These are phyloP conservation scores for Eriocheir sinensis DNA, from an alignment of 1,140 invertebrate species.

Conservation along the genomic window DNA sequence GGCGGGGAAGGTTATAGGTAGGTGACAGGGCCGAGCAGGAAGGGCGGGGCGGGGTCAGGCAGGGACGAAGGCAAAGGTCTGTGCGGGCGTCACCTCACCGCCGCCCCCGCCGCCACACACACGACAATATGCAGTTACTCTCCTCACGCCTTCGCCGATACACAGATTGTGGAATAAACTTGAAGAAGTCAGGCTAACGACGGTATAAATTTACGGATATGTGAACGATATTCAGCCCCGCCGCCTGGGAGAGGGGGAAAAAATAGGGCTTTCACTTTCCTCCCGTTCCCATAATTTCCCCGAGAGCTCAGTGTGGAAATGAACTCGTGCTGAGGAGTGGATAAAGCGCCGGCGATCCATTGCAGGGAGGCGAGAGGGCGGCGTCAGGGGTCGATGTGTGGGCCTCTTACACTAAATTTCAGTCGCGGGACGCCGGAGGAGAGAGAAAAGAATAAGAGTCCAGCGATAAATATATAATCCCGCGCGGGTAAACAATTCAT, in stretches of 20 bases:
- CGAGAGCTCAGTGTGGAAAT: neutral
- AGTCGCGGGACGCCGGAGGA: neutral
- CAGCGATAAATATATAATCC: too few relatives aligned
- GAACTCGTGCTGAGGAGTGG: constrained; percentile 11
- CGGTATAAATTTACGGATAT: constrained; percentile 25
- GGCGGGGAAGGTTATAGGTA: too few relatives aligned
- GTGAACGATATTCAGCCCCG: constrained; percentile 13
- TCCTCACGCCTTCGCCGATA: neutral
- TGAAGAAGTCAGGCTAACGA: constrained; percentile 23
- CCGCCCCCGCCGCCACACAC: neutral
- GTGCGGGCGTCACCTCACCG: neutral
- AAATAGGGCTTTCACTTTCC: constrained; percentile 25
- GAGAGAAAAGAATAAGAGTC: neutral
- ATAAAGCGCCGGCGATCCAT: constrained; percentile 12
- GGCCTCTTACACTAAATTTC: constrained; percentile 11
- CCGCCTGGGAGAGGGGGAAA: neutral
- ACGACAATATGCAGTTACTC: constrained; percentile 24
- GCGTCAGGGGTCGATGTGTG: constrained; percentile 1
- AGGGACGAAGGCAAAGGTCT: neutral
- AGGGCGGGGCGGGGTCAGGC: neutral
- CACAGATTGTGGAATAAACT: constrained; percentile 25
- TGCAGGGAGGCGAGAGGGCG: neutral
- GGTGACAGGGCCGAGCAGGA: too few relatives aligned
- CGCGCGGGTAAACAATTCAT: too few relatives aligned
- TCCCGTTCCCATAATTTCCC: constrained; percentile 14